Conservation (phyloP, 1,140 invertebrate genomes). For the Drosophila sp. region DNA sequence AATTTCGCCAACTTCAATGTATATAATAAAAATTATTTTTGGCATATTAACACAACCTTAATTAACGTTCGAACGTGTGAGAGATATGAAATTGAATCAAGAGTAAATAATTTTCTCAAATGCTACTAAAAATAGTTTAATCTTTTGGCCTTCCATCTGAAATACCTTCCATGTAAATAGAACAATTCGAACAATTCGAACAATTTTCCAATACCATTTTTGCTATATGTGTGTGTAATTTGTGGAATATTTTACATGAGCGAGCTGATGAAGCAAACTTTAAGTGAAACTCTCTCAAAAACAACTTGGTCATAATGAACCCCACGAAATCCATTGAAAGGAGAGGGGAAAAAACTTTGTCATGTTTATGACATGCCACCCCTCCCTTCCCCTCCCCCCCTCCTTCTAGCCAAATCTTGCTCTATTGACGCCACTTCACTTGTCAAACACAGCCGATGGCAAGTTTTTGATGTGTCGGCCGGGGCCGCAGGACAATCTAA, state of each 20-base stretch:
- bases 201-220: background rate
- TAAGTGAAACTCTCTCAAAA: constrained; percentile 6
- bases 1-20: too few relatives aligned
- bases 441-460: constrained; percentile 73
- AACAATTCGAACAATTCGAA: background rate
- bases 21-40: too few relatives aligned
- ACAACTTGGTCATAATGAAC: constrained; percentile 68
- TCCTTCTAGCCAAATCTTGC: constrained; percentile 15
- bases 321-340: background rate
- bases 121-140: too few relatives aligned
- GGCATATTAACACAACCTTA: too few relatives aligned
- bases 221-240: background rate
- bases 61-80: too few relatives aligned
- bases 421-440: constrained; percentile 65
- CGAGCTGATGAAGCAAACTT: background rate
- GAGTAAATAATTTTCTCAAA: too few relatives aligned
- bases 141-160: background rate
- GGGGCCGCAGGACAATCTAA: constrained; percentile 64
- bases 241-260: background rate
- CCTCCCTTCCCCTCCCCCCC: background rate
- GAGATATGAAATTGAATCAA: too few relatives aligned
- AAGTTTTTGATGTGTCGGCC: constrained; percentile 72
- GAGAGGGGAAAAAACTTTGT: constrained; percentile 52
- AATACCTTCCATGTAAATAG: background rate
- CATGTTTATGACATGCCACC: constrained; percentile 67